Evolutionary conservation across 2,797 vertebrate genomes (phyloP), one percentile per base, ranked within the genome.

Genomic region (Cetoscarus ocellatus): DNA sequence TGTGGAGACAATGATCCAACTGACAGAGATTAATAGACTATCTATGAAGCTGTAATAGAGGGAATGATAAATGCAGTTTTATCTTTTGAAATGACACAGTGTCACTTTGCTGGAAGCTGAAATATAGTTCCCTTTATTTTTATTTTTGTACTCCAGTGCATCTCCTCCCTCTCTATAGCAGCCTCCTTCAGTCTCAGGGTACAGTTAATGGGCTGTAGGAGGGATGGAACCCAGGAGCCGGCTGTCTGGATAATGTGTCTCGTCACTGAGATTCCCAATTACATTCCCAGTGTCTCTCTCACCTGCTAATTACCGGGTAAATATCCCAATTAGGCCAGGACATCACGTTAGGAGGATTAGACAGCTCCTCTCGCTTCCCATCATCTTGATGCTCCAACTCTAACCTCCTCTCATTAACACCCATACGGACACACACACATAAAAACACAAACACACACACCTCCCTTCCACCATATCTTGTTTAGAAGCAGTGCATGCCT

Each of bases 241-340:
- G 71, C 84, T 83, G 86, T 86, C 82, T 83, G 89, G 83, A 88
- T 92, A 93, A 90, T 91, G 90, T 88, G 90, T 88, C 90, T 83
- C 84, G 81, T 79, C 93, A 92, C 85, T 81, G 91, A 92, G 92
- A 94, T 94, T 95, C 92, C 94, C 91, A 92, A 94, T 94, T 89
- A 88, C 91, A 93, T 89, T 92, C 93, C 84, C 91, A 93, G 94
- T 88, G 90, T 93, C 93, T 95, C 83, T 85, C 94, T 95, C 94
- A 95, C 94, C 95, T 96, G 92, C 94, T 95, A 95, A 95, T 97
- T 95, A 96, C 95, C 75, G 86, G 92, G 94, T 95, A 96, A 96
- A 96, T 95, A 96, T 95, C 94, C 95, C 95, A 96, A 96, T 97
- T 96, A 96, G 95, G 88, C 91, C 91, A 68, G 82, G 90, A 90